Evolutionary conservation across 2,888 invertebrate species (phyloP), one percentile per base, ranked within the genome.

Genomic region (Ptilodon capucinus): DNA sequence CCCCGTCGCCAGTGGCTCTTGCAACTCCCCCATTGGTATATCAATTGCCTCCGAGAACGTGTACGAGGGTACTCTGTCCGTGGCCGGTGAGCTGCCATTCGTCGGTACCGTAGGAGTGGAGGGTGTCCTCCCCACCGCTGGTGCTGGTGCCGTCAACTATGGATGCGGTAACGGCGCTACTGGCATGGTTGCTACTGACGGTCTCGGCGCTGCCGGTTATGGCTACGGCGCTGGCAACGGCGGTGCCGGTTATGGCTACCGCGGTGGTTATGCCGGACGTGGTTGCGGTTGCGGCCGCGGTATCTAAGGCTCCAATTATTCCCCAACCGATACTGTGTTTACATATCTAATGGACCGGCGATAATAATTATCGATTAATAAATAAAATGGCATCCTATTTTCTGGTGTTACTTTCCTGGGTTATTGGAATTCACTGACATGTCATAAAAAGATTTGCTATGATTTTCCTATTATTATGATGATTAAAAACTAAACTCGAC

Each of bases 41-140:
- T 34, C 67, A 1, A 41, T 50, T n/a, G 57, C 64, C 0, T 51
- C 55, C n/a, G 57, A 54, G 23, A 43, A 46, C 34, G 38, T 8
- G 11, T 34, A 36, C 41, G 46, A 40, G 34, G 51, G 44, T 41
- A 19, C n/a, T n/a, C 42, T 47, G 13, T 16, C 40, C 34, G 40
- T 44, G 25, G 9, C 43, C 39, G 72, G 69, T 5, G 53, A 65
- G 38, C 43, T 71, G 45, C 73, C 71, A 8, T 62, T 69, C 47
- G 40, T 72, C 4, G 66, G 67, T 11, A 51, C 71, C 4, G 70
- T 71, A 0, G 58, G 52, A 23, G 39, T 76, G 38, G 73, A 75
- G 46, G 79, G 76, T 3, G 47, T 61, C 1, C 42, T 73, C 11
- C 68, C 73, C 1, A 66, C 68, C 4, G 44, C 51, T 8, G 74